These are phyloP conservation scores for Syritta pipiens DNA, from an alignment of 2,888 invertebrate species.

Conservation along the genomic window DNA sequence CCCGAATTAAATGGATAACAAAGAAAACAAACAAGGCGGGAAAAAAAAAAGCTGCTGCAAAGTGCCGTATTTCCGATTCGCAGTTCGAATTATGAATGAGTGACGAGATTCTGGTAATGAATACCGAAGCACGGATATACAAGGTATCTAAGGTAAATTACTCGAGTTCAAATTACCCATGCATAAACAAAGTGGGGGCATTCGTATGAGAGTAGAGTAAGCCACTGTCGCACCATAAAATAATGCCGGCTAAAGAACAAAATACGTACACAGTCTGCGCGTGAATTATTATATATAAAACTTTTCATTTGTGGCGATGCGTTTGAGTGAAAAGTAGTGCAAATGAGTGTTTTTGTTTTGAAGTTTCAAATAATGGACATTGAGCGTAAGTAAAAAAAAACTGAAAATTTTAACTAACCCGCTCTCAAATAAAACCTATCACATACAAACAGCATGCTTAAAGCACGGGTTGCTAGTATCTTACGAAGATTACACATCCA, in stretches of 20 bases:
- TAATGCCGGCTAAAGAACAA: constrained; percentile 34
- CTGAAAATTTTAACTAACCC: too few relatives aligned
- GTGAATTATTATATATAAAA: too few relatives aligned
- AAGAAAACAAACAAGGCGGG: neutral
- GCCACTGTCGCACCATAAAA: constrained; percentile 54
- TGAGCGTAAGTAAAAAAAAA: too few relatives aligned
- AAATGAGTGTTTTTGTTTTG: too few relatives aligned
- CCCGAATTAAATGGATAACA: neutral
- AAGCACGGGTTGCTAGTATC: too few relatives aligned
- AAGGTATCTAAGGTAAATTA: constrained; percentile 60
- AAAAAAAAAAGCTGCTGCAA: constrained; percentile 23
- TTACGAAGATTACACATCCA: too few relatives aligned
- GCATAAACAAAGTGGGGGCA: constrained; percentile 59
- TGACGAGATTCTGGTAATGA: constrained; percentile 49
- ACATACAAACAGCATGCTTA: too few relatives aligned
- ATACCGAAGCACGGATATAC: constrained; percentile 34
- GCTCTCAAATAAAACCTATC: too few relatives aligned
- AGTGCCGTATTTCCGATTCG: constrained; percentile 52
- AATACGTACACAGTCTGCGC: constrained; percentile 35
- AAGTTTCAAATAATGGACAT: too few relatives aligned
- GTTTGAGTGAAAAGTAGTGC: too few relatives aligned
- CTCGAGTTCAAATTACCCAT: constrained; percentile 65
- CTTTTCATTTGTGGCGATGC: too few relatives aligned
- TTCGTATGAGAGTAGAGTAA: constrained; percentile 39
- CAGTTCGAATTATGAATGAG: constrained; percentile 58